Evolutionary conservation across 2,113 vertebrate genomes (phyloP).

Genomic region (Hippopotamus amphibius): DNA sequence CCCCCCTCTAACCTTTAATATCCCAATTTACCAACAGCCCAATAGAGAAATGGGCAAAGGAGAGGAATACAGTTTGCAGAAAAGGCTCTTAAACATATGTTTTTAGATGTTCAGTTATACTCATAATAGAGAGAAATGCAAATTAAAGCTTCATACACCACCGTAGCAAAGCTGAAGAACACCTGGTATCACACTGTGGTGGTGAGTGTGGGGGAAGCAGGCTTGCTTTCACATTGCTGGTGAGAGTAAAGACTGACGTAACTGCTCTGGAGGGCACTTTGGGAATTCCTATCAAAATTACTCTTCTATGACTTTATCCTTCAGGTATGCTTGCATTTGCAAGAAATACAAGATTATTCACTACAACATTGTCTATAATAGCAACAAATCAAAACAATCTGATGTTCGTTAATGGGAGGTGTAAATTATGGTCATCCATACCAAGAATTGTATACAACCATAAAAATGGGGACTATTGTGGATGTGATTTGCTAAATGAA

Average conservation of each 20-base stretch:
- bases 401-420: neutral
- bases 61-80: neutral
- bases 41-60: neutral
- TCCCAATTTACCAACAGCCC: neutral
- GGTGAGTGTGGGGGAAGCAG: too few species aligned
- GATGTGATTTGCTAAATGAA: neutral
- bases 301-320: neutral
- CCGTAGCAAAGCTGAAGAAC: neutral
- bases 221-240: neutral
- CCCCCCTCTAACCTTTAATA: neutral
- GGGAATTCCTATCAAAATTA: neutral
- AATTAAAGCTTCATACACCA: neutral
- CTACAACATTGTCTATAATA: neutral
- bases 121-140: constrained; percentile 2
- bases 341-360: constrained; percentile 14
- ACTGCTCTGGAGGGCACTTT: neutral
- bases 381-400: neutral
- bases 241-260: neutral
- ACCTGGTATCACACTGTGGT: neutral
- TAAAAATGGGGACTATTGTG: neutral
- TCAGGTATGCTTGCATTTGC: neutral
- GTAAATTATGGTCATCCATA: neutral
- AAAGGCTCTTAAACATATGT: neutral
- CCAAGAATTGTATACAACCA: neutral
- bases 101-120: neutral